Base-by-base conservation (phyloP, 1,140 invertebrate genomes). In the Calycopis cecrops region DNA sequence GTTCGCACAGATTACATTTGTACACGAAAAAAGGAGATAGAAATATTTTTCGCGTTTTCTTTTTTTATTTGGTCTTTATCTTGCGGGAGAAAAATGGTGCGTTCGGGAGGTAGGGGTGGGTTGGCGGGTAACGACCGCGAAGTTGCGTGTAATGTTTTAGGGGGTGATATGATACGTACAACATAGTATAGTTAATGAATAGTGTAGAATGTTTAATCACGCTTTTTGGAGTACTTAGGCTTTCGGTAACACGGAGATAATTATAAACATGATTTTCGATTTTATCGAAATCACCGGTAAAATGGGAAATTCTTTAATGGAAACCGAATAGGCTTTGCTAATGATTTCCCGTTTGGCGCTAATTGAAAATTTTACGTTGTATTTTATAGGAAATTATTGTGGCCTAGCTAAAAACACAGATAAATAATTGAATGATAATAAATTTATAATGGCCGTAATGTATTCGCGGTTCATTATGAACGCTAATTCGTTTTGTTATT, bases 11-110 rank as follows among this genome's bases (percentile, higher is more conserved):
- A 60, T 49, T 42, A 35, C 28, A 50, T 65, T 52, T 56, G 28
- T 53, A 28, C 40, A 55, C 49, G 76, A 18, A 34, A 58, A 63
- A 85, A 60, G 53, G 74, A 58, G 84, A 84, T 62, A 54, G 70
- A 64, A 67, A 67, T 77, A 77, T 85, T 87, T 85, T 85, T 84
- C 79, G 62, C 81, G 77, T 85, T 87, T 85, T 85, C 81, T 87
- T 87, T 87, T 87, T 87, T 87, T 87, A 79, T 81, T 83, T 75
- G 79, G 79, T 85, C 83, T 87, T 87, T 85, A 85, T 81, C 79
- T 85, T 83, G 75, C 63, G 69, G 75, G 73, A 67, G 76, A 83
- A 83, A 84, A 82, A 80, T 74, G 73, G 69, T 78, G 81, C 76
- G 79, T 83, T 71, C 49, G 69, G 77, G 68, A 67, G 51, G 62